A percentile compares a stretch with the other conserved stretches of the same genome.
Evolutionary conservation across 30 jellyfish, hydroid and myxozoan species (phyloP).

Genomic region (Haliclystus octoradiatus): DNA sequence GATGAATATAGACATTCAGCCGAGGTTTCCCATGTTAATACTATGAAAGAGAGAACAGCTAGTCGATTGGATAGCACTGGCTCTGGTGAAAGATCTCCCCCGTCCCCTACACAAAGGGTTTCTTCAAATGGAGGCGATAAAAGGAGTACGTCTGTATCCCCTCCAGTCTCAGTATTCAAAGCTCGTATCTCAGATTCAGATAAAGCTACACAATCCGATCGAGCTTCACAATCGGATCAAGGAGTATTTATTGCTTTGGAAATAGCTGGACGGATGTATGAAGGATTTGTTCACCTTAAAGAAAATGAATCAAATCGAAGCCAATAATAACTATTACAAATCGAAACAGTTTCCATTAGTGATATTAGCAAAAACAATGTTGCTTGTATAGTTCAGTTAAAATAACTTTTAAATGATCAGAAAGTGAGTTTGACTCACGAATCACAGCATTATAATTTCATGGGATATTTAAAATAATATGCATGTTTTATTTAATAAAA

Average conservation of each 20-base stretch:
- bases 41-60: not conserved
- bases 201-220: not conserved
- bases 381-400: no score
- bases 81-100: not conserved
- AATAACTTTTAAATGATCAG: no score
- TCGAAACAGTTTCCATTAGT: no score
- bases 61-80: not conserved
- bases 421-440: no score
- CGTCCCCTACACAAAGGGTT: not conserved
- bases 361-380: no score
- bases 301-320: not conserved
- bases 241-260: not conserved
- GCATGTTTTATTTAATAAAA: no score
- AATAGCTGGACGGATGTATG: not conserved
- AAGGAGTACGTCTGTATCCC: not conserved
- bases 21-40: not conserved
- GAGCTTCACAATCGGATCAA: not conserved
- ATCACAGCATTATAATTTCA: no score
- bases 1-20: not conserved
- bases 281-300: not conserved
- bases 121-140: not conserved
- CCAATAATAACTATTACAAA: no score
- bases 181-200: not conserved
- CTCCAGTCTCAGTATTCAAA: not conserved
- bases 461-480: no score